Conservation (phyloP, 2,888 invertebrate species). For the Drosophila austrosaltans region DNA sequence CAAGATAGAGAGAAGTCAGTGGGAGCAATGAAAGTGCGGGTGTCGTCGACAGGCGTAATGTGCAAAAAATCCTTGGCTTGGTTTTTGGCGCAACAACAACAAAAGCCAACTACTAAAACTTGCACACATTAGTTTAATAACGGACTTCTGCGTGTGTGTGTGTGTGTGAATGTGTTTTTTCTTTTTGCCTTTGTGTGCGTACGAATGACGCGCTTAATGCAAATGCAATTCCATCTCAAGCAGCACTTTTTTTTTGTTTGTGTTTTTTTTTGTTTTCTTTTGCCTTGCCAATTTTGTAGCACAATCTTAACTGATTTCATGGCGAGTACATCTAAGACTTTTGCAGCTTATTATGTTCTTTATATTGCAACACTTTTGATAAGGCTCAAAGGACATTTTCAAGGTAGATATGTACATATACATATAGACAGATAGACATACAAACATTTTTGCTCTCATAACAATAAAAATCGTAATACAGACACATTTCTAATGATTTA, state of each 20-base stretch:
- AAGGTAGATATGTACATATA: conserved; percentile 11
- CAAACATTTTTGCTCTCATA: conserved; percentile 33
- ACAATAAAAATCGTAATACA: conserved; percentile 49
- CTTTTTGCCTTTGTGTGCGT: conserved; percentile 15
- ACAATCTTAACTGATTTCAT: no score
- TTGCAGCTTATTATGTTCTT: neutral
- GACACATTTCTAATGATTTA: conserved; percentile 71
- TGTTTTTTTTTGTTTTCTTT: neutral
- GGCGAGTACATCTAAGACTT: neutral
- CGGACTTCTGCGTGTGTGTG: neutral
- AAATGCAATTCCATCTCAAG: conserved; percentile 41
- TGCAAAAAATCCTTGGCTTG: conserved; percentile 77
- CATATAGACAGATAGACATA: conserved; percentile 20
- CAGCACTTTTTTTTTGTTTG: neutral
- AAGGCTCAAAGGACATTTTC: neutral
- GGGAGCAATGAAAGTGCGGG: conserved; percentile 6
- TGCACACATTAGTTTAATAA: conserved; percentile 28
- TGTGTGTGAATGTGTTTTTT: conserved; percentile 11
- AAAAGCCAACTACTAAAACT: conserved; percentile 45
- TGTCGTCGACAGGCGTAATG: conserved; percentile 49
- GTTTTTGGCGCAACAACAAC: conserved; percentile 73
- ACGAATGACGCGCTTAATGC: conserved; percentile 68
- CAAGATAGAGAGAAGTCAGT: conserved; percentile 16
- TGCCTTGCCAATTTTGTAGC: no score
- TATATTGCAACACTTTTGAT: no score